Conservation (phyloP, 2,113 vertebrate genomes). For the Harpagus bidentatus region DNA sequence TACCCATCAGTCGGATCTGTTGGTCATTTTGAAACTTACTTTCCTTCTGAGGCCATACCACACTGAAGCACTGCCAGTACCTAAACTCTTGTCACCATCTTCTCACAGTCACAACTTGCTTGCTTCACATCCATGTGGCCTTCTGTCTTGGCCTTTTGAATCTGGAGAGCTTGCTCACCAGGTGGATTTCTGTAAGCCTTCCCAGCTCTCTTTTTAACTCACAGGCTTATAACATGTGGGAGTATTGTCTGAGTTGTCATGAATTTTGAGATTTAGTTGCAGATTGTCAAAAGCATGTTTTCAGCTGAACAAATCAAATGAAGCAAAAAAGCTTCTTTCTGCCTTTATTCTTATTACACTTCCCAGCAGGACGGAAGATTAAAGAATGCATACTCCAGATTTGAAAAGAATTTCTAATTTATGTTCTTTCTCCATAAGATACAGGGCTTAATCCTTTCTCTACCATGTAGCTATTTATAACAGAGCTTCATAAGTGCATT, state of each 20-base stretch:
- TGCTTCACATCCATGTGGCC: not conserved
- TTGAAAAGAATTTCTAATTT: conserved; percentile 71
- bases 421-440: conserved; percentile 67
- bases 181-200: conserved; percentile 44
- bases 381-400: conserved; percentile 62
- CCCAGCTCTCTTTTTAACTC: conserved; percentile 1
- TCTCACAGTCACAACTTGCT: not conserved
- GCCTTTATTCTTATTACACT: conserved; percentile 53
- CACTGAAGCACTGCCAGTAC: not conserved
- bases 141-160: not conserved
- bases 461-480: too few species aligned
- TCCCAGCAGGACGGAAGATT: conserved; percentile 55
- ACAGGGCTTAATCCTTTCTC: conserved; percentile 71
- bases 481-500: too few species aligned
- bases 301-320: conserved; percentile 58
- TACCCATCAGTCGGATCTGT: not conserved
- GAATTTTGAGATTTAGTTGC: conserved; percentile 62
- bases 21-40: not conserved
- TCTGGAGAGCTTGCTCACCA: not conserved
- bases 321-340: conserved; percentile 38
- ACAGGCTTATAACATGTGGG: conserved; percentile 3
- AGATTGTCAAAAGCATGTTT: conserved; percentile 60
- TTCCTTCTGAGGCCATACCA: not conserved
- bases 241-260: conserved; percentile 47
- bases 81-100: not conserved